These are phyloP conservation scores for Xanthorhoe spadicearia DNA, from an alignment of 2,888 invertebrate species.

Conservation along the genomic window DNA sequence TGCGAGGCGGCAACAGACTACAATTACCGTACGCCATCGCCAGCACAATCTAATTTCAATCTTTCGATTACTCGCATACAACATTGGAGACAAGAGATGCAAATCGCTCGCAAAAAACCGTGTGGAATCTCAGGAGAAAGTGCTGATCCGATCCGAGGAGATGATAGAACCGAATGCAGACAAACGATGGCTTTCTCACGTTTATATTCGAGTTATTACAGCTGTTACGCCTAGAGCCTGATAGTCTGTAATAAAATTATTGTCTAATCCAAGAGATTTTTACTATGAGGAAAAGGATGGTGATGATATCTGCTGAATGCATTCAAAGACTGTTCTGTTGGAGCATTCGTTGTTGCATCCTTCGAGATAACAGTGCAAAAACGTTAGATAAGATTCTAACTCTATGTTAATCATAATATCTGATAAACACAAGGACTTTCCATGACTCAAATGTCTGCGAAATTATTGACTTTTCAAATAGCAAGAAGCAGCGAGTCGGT, in stretches of 20 bases:
- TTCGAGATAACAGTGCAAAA: too few species aligned
- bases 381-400: too few species aligned
- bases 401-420: too few species aligned
- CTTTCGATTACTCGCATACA: conserved; percentile 73
- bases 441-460: too few species aligned
- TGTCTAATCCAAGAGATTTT: conserved; percentile 15
- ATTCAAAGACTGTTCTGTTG: background rate
- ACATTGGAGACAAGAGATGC: conserved; percentile 53
- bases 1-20: conserved; percentile 47
- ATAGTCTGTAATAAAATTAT: conserved; percentile 23
- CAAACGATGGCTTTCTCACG: conserved; percentile 49
- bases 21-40: conserved; percentile 68
- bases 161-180: conserved; percentile 35
- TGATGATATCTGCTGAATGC: background rate
- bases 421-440: too few species aligned
- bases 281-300: background rate
- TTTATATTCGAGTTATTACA: conserved; percentile 44
- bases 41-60: conserved; percentile 74
- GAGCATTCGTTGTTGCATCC: too few species aligned
- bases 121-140: conserved; percentile 66
- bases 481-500: too few species aligned
- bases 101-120: conserved; percentile 58
- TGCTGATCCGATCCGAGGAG: conserved; percentile 54
- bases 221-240: conserved; percentile 42
- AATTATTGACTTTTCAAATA: too few species aligned